These are phyloP conservation scores for Apocrypta bakeri DNA, from an alignment of 1,140 invertebrate genomes.

Conservation along the genomic window DNA sequence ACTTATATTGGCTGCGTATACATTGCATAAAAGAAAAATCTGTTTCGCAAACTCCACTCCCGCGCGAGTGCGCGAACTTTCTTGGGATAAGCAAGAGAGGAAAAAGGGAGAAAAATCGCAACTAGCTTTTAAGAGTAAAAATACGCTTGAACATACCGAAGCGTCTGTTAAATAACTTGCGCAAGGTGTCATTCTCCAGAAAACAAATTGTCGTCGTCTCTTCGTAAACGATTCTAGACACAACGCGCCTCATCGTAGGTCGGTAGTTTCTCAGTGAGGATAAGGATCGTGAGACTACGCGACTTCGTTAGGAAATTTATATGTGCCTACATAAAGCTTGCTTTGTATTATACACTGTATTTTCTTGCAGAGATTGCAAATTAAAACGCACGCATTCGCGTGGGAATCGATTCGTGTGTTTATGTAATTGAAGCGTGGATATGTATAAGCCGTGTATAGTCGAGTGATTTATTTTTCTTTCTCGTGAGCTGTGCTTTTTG, in stretches of 20 bases:
- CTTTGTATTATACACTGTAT: no score
- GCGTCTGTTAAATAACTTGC: background rate
- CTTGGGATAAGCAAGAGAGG: background rate
- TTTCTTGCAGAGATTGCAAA: background rate
- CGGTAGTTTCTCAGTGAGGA: background rate
- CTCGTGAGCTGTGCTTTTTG: no score
- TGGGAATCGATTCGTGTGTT: background rate
- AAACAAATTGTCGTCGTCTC: background rate
- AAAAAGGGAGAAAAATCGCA: background rate
- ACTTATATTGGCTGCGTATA: background rate
- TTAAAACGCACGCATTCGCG: no score
- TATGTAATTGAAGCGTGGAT: background rate
- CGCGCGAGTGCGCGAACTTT: background rate
- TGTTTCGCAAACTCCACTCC: background rate
- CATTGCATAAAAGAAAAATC: slow-evolving; percentile 16
- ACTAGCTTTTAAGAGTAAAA: background rate
- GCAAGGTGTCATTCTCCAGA: background rate
- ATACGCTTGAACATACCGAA: background rate
- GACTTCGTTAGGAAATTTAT: no score
- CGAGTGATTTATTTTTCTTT: no score
- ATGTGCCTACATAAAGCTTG: no score
- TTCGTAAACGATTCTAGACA: background rate
- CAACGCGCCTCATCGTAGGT: background rate
- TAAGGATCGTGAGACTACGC: slow-evolving; percentile 7
- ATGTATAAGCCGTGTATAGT: background rate